Evolutionary conservation across 2,797 vertebrate species (phyloP).

Genomic region (Gymnopithys bicolor): DNA sequence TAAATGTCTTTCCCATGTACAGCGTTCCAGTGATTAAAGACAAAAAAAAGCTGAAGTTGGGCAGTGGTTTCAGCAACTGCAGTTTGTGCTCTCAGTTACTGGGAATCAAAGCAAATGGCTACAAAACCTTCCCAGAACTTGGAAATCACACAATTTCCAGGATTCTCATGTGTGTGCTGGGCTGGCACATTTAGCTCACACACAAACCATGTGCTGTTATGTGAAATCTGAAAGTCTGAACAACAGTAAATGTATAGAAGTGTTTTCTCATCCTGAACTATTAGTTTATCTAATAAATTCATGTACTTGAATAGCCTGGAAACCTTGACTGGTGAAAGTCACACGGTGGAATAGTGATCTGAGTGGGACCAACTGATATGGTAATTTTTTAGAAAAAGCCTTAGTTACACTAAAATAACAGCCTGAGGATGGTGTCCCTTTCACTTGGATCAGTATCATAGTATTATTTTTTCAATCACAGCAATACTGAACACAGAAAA

Average conservation of each 20-base stretch:
- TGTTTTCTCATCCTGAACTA: neutral
- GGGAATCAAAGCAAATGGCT: neutral
- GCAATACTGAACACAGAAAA: neutral
- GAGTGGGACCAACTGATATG: neutral
- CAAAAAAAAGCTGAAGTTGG: neutral
- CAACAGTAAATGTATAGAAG: neutral
- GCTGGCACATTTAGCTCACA: neutral
- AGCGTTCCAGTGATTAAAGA: accelerated
- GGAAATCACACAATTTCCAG: neutral
- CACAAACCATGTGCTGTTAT: accelerated
- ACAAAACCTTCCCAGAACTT: neutral
- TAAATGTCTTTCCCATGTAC: neutral
- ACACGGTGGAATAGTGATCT: neutral
- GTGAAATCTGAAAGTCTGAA: neutral
- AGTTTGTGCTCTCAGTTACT: neutral
- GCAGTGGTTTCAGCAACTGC: neutral
- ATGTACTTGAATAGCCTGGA: neutral
- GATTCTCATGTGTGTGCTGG: neutral
- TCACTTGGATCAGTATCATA: neutral
- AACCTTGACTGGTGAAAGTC: neutral
- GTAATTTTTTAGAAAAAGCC: neutral
- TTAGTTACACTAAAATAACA: neutral
- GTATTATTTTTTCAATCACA: neutral
- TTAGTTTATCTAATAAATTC: neutral
- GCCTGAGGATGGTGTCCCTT: neutral